These are phyloP conservation scores for Nyctibius grandis DNA, from an alignment of 2,797 vertebrate genomes.

Conservation along the genomic window DNA sequence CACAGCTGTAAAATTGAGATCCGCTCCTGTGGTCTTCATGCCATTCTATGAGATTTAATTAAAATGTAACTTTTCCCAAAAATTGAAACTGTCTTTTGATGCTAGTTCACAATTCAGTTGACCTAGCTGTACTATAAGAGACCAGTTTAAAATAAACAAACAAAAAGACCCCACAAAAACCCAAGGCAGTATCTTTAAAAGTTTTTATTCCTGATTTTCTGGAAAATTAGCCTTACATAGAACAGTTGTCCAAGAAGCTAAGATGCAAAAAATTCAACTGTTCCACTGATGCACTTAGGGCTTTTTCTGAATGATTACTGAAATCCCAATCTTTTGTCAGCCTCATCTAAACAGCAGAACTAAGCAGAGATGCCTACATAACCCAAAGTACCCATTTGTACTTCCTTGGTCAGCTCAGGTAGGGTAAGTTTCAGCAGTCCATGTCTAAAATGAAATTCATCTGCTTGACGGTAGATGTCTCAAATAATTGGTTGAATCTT, in stretches of 20 bases:
- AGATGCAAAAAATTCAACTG: background rate
- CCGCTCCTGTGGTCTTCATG: background rate
- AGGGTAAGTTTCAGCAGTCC: background rate
- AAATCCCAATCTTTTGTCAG: background rate
- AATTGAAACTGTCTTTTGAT: background rate
- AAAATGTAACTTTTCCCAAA: background rate
- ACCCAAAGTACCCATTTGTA: fast-evolving
- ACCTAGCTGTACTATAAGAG: background rate
- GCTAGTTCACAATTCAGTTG: background rate
- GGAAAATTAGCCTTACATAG: background rate
- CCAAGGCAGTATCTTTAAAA: background rate
- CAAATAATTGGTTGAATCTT: background rate
- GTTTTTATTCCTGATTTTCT: background rate
- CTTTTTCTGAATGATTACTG: background rate
- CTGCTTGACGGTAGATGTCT: background rate
- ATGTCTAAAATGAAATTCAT: background rate
- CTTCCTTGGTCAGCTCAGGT: background rate
- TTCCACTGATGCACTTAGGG: background rate
- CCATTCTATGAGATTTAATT: background rate
- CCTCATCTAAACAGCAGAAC: background rate
- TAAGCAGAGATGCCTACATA: fast-evolving
- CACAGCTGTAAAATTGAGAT: background rate
- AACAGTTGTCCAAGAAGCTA: background rate
- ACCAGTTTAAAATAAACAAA: background rate
- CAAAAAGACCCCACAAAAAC: background rate